These are phyloP conservation scores for Neocloeon triangulifer DNA, from an alignment of 1,140 invertebrate genomes.

Conservation along the genomic window DNA sequence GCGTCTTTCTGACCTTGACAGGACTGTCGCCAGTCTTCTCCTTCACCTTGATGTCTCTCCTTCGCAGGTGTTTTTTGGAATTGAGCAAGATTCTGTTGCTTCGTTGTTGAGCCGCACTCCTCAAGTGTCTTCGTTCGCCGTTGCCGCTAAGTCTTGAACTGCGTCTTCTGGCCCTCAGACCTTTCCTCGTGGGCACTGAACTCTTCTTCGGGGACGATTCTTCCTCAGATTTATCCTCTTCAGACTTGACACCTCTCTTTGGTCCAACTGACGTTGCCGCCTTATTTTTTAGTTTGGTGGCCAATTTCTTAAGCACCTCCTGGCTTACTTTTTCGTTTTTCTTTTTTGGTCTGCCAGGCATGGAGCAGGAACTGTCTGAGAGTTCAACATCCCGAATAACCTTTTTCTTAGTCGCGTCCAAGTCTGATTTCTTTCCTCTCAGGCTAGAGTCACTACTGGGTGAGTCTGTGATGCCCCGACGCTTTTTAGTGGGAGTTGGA, in stretches of 20 bases:
- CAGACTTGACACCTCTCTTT: slow-evolving; percentile 9
- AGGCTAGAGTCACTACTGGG: no score
- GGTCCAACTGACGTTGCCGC: slow-evolving; percentile 15
- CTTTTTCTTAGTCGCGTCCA: slow-evolving; percentile 51
- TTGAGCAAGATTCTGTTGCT: slow-evolving; percentile 27
- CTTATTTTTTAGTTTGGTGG: not conserved
- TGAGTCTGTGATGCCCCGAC: slow-evolving; percentile 5
- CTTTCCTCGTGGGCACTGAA: slow-evolving; percentile 6
- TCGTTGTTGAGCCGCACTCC: slow-evolving; percentile 29
- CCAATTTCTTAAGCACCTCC: not conserved
- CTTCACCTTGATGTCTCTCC: slow-evolving; percentile 13
- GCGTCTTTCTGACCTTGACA: slow-evolving; percentile 16
- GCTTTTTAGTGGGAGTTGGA: slow-evolving; percentile 9
- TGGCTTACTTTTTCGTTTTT: not conserved
- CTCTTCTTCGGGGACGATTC: slow-evolving; percentile 11
- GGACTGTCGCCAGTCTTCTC: slow-evolving; percentile 10
- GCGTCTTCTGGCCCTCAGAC: no score
- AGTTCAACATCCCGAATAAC: no score
- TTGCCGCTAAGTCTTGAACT: no score
- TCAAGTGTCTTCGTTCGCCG: no score
- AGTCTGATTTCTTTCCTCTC: no score
- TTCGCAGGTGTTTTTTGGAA: slow-evolving; percentile 22
- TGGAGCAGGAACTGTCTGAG: slow-evolving; percentile 30
- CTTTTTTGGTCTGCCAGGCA: slow-evolving; percentile 3
- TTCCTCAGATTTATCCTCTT: slow-evolving; percentile 9